phyloP scores from a whole-genome alignment of 2,113 vertebrate genomes.

The Ceyx cyanopectus region DNA sequence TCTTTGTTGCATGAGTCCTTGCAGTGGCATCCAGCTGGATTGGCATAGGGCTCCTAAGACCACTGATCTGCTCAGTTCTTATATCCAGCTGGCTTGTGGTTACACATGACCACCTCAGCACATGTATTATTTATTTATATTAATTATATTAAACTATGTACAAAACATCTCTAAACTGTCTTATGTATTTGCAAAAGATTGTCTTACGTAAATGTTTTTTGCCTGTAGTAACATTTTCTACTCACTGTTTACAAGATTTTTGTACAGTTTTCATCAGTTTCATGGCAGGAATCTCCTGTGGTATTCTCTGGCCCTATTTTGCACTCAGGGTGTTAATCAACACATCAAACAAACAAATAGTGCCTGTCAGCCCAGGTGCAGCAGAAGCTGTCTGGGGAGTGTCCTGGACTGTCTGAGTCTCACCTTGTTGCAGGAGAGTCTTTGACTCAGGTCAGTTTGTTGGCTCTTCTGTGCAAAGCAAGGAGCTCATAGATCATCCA shows the following conservation, averaged over 20 bases:
- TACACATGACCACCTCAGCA: neutral
- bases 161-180: neutral
- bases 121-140: rapidly evolving
- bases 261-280: neutral
- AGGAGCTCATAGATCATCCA: neutral
- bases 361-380: neutral
- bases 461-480: neutral
- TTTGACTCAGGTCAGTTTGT: neutral
- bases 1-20: neutral
- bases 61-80: neutral
- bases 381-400: neutral
- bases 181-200: neutral
- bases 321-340: neutral
- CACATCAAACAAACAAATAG: neutral
- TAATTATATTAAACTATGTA: neutral
- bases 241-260: neutral
- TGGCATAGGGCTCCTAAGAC: rapidly evolving
- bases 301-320: neutral
- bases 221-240: neutral
- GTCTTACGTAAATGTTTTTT: neutral
- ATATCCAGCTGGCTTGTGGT: rapidly evolving
- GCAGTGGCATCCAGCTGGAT: neutral
- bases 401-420: neutral
- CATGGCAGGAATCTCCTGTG: neutral
- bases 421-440: neutral